phyloP scores from a whole-genome alignment of 2,888 invertebrate genomes.

The Tachina fera region DNA sequence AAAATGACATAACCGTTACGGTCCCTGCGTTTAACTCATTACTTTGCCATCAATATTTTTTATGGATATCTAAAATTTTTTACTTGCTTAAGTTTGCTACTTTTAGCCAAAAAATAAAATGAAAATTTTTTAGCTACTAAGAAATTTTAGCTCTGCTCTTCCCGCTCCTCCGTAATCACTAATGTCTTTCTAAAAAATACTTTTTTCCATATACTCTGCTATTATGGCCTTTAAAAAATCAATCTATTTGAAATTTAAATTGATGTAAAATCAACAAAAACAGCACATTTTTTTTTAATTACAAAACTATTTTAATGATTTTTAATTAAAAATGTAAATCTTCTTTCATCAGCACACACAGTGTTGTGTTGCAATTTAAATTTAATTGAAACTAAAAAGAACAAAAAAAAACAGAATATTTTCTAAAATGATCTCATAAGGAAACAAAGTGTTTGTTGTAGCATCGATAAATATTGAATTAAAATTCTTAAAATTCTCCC shows the following conservation, averaged over 20 bases:
- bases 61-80: no score
- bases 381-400: conserved; percentile 37
- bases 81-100: no score
- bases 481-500: conserved; percentile 10
- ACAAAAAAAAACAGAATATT: neutral
- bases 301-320: conserved; percentile 65
- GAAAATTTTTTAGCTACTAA: no score
- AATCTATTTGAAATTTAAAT: neutral
- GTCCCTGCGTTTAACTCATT: no score
- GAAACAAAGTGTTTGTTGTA: conserved; percentile 15
- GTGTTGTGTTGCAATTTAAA: conserved; percentile 48
- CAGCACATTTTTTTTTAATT: conserved; percentile 37
- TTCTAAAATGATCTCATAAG: conserved; percentile 55
- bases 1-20: no score
- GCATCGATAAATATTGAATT: conserved; percentile 37
- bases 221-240: neutral
- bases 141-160: no score
- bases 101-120: no score
- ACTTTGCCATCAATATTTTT: no score
- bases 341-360: conserved; percentile 32
- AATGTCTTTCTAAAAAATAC: no score
- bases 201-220: no score
- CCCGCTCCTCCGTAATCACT: no score
- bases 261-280: neutral
- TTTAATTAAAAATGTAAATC: conserved; percentile 63